Base-by-base conservation (phyloP, 2,113 vertebrate species). In the Eptatretus burgeri region DNA sequence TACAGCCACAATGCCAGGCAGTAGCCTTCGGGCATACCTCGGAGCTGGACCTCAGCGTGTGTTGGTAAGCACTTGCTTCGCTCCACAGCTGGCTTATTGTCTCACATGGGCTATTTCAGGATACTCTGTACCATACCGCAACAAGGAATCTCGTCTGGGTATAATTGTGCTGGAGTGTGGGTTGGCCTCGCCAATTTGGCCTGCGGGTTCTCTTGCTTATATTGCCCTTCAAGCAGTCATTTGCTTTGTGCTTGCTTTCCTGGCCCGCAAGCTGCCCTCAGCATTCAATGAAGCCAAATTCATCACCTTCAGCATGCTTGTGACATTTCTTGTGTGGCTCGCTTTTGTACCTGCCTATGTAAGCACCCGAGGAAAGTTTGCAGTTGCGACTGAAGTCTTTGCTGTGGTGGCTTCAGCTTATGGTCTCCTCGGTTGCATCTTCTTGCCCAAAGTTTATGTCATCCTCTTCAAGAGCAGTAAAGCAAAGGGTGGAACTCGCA, bases 241-340 rank as follows among this genome's bases (percentile, higher is more conserved):
- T 1, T 78, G 77, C 67, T 77, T 77, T 51, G 11, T 77, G 62
- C 69, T 76, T 49, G 76, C 77, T 65, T 78, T 77, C 68, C 69
- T 78, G 51, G 75, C 72, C 16, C 70, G 74, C 2, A 79, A 75
- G 51, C 65, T 79, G 9, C 76, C 76, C 1, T 75, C 77, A 67
- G 77, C 76, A 20, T 78, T 79, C 49, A 79, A 78, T n/a, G 77
- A 78, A 65, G 77, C 76, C 41, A 77, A 77, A 67, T 75, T 74
- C 2, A 79, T 79, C 52, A 78, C 78, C 10, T 79, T 78, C 14
- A 79, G 78, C 69, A 79, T 77, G 77, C 49, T 78, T 66, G 78
- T 78, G 67, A 77, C 78, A 69, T 78, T 74, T 67, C 72, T 74
- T 8, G 76, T 78, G 1, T 79, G 78, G 77, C 68, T 75, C 52